Evolutionary conservation across 2,113 vertebrate genomes (phyloP).

Genomic region (Tichodroma muraria): DNA sequence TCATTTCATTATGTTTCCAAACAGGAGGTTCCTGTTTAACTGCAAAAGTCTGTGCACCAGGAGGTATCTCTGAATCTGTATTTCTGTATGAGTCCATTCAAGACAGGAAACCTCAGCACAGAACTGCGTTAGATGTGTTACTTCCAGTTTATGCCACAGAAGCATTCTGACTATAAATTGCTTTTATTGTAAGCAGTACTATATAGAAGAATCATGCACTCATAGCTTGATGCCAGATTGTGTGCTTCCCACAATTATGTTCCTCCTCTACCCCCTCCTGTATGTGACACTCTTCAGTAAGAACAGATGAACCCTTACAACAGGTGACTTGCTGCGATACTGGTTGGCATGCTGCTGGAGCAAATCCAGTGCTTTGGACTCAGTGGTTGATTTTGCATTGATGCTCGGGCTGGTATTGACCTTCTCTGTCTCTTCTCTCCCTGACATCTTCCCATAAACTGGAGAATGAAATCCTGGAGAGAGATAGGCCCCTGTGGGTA

Average conservation of each 20-base stretch:
- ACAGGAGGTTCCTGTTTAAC: background rate
- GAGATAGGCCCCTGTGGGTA: slow-evolving; percentile 77
- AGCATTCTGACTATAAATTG: background rate
- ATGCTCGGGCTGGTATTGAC: slow-evolving; percentile 82
- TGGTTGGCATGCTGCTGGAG: slow-evolving; percentile 91
- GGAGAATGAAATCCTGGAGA: slow-evolving; percentile 96
- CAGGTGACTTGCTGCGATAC: slow-evolving; percentile 91
- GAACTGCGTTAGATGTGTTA: background rate
- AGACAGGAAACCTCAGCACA: background rate
- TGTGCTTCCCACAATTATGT: background rate
- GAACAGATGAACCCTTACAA: slow-evolving; percentile 75
- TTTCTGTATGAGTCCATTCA: background rate
- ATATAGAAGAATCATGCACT: background rate
- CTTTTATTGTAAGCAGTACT: background rate
- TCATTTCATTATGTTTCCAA: background rate
- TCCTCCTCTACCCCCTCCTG: background rate
- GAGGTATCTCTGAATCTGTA: background rate
- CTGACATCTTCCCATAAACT: slow-evolving; percentile 95
- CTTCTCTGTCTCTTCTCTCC: slow-evolving; percentile 91
- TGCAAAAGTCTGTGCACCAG: background rate
- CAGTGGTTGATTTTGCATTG: slow-evolving; percentile 79
- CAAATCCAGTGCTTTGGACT: slow-evolving; percentile 89
- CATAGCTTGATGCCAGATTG: background rate
- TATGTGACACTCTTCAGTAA: background rate
- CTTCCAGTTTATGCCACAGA: background rate